Evolutionary conservation across 2,888 invertebrate genomes (phyloP).

Genomic region (Hydropsyche betteni): DNA sequence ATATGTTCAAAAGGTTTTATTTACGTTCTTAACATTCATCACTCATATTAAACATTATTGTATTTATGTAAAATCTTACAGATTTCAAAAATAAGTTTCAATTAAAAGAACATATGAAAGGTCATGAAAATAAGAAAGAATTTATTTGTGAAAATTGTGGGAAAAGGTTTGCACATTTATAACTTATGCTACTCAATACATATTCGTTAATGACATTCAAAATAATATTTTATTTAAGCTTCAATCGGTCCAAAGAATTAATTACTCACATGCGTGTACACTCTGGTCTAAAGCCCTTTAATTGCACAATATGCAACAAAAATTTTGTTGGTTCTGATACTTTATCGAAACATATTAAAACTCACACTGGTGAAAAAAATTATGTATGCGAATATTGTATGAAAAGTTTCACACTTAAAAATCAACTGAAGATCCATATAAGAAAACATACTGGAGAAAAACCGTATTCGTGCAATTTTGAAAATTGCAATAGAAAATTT

Average conservation of each 20-base stretch:
- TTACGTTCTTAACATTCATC: not conserved
- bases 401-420: conserved; percentile 36
- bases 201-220: too few species aligned
- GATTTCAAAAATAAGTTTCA: conserved; percentile 43
- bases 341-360: conserved; percentile 36
- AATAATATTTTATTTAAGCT: conserved; percentile 31
- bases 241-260: conserved; percentile 45
- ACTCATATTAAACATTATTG: not conserved
- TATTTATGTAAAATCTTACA: not conserved
- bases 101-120: conserved; percentile 44
- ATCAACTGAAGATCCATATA: conserved; percentile 40
- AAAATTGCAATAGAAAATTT: conserved; percentile 41
- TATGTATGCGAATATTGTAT: conserved; percentile 30
- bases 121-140: conserved; percentile 46
- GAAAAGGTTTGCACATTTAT: conserved; percentile 41
- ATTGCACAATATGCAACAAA: conserved; percentile 39
- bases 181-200: too few species aligned
- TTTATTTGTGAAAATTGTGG: conserved; percentile 47
- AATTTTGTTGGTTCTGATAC: conserved; percentile 42
- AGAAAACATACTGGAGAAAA: conserved; percentile 45
- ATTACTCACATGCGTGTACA: conserved; percentile 41
- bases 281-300: conserved; percentile 27
- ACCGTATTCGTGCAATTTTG: conserved; percentile 35
- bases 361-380: conserved; percentile 40
- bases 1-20: conserved; percentile 41